Base-by-base conservation (phyloP, 2,113 vertebrate species). In the Syngnathus scovelli region DNA sequence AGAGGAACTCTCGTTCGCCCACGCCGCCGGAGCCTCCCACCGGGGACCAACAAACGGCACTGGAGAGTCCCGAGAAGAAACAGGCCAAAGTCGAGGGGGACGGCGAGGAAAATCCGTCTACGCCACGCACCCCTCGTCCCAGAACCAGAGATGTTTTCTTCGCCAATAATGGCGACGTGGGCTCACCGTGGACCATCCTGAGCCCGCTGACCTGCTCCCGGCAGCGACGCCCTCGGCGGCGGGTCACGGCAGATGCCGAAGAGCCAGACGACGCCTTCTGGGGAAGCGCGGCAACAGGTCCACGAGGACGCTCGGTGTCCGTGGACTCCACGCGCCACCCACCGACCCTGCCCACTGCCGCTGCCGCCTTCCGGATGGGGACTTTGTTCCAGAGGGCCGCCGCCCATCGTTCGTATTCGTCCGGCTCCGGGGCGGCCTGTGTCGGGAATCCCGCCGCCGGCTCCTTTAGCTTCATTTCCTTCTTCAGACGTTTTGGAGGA, bases 161-260 rank as follows among this genome's bases (percentile, higher is more conserved):
- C 41, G 72, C 64, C 27, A 68, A 56, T 51, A 67, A 83, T 15
- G 85, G 80, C 44, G 68, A 78, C 1, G 6, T 78, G 4, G 79
- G 78, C 48, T 90, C 89, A 4, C 88, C 89, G 0, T 90, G 90
- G 88, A 91, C 88, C 1, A 89, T 92, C 56, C 81, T 92, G 56
- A 92, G 90, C 73, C 90, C 91, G 2, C 64, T 88, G 0, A 46
- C 37, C 0, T 78, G 74, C 19, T 54, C 85, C 13, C 44, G 55
- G 27, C 55, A 23, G 11, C 69, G 48, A 51, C 69, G 54, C 38
- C 16, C 12, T 4, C 72, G 7, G 15, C 71, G 13, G 16, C 71
- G 59, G 12, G 77, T 71, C 1, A 2, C 46, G 1, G 63, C 54
- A 0, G 66, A 36, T 4, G 67, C 62, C 1, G 69, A 85, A 2